These are phyloP conservation scores for Aphidius colemani DNA, from an alignment of 2,888 invertebrate species.

Conservation along the genomic window DNA sequence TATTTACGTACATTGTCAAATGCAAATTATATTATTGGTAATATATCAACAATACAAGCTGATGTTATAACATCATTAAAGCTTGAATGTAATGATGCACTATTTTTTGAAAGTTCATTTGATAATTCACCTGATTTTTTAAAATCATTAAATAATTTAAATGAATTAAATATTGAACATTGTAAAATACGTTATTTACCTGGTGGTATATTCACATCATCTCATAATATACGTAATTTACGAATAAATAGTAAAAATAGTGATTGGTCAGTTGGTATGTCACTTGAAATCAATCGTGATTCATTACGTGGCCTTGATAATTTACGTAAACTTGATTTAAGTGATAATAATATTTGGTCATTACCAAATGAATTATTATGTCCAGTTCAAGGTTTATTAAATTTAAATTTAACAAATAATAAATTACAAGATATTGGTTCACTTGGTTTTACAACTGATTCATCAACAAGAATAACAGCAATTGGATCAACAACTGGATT, in stretches of 20 bases:
- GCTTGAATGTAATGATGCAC: slow-evolving; percentile 75
- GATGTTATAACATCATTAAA: slow-evolving; percentile 72
- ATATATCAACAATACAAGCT: slow-evolving; percentile 71
- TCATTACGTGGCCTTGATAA: slow-evolving; percentile 73
- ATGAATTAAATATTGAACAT: slow-evolving; percentile 73
- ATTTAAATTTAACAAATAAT: slow-evolving; percentile 76
- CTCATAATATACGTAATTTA: slow-evolving; percentile 70
- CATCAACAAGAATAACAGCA: too few species aligned
- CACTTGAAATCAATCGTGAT: slow-evolving; percentile 74
- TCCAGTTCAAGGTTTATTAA: slow-evolving; percentile 70
- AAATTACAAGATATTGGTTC: slow-evolving; percentile 78
- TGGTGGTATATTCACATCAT: slow-evolving; percentile 70
- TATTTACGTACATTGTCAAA: slow-evolving; percentile 74
- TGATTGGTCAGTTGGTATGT: slow-evolving; percentile 80
- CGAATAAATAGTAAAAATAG: slow-evolving; percentile 77
- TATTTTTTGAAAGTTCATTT: slow-evolving; percentile 75
- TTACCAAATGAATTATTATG: slow-evolving; percentile 76
- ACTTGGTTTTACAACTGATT: slow-evolving; percentile 67
- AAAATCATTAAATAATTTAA: slow-evolving; percentile 68
- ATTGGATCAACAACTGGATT: too few species aligned
- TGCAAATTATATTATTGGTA: slow-evolving; percentile 71
- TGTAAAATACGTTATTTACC: slow-evolving; percentile 80
- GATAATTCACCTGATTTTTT: slow-evolving; percentile 65
- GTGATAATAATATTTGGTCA: slow-evolving; percentile 78
- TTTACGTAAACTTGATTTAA: slow-evolving; percentile 71